These are phyloP conservation scores for Sialia sialis DNA, from an alignment of 2,113 vertebrate species.

Conservation along the genomic window DNA sequence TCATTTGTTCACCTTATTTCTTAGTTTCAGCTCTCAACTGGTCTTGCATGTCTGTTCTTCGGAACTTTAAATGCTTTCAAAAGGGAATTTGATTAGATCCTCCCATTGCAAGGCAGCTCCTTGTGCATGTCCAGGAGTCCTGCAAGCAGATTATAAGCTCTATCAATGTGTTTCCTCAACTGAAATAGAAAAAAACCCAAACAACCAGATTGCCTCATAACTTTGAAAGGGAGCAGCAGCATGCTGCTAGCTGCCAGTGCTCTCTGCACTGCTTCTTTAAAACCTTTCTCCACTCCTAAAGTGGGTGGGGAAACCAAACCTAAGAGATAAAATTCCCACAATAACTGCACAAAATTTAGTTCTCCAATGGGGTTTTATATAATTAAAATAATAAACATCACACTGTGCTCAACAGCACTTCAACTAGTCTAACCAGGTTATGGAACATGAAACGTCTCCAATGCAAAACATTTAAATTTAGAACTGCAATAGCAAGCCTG, in stretches of 20 bases:
- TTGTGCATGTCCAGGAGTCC: neutral
- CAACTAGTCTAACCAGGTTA: neutral
- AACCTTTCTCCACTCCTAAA: neutral
- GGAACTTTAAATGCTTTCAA: neutral
- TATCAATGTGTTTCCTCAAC: neutral
- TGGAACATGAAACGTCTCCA: neutral
- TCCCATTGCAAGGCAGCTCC: neutral
- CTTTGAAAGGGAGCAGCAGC: neutral
- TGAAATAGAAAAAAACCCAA: neutral
- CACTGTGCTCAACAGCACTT: neutral
- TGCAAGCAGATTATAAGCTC: neutral
- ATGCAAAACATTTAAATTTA: neutral
- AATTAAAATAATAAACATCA: neutral
- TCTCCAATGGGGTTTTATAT: neutral
- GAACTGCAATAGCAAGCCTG: neutral
- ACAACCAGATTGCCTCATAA: neutral
- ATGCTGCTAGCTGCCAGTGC: neutral
- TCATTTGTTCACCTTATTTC: neutral
- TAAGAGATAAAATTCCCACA: neutral
- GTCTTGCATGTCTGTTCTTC: neutral
- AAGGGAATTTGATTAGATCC: neutral
- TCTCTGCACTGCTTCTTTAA: neutral
- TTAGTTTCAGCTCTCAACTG: neutral
- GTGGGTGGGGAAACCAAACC: neutral
- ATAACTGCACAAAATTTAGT: neutral